Conservation (phyloP, 2,113 vertebrate genomes). For the Rhagologus leucostigma region DNA sequence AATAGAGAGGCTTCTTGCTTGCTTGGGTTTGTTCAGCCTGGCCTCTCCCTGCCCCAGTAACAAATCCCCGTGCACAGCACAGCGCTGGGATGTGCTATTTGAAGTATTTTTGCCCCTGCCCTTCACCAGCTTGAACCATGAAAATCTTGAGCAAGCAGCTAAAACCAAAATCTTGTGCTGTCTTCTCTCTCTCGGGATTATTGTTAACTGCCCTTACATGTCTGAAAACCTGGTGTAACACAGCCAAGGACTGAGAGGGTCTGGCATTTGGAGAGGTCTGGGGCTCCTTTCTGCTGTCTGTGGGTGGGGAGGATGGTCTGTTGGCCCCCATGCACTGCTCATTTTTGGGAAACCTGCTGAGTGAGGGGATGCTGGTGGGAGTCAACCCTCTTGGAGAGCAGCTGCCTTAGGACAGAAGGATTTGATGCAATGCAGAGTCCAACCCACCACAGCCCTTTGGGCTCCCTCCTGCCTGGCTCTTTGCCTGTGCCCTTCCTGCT, state of each 20-base stretch:
- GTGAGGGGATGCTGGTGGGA: neutral
- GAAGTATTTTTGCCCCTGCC: neutral
- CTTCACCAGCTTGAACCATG: neutral
- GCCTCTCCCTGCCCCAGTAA: accelerated
- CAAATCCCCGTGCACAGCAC: neutral
- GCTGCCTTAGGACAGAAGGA: neutral
- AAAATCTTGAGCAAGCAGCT: neutral
- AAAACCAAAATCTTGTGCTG: neutral
- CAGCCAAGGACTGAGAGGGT: neutral
- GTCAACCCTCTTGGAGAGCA: neutral
- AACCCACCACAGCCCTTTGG: neutral
- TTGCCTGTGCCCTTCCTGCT: neutral
- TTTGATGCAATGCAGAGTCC: neutral
- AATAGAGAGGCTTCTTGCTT: neutral
- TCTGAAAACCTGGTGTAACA: neutral
- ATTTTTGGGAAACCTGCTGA: neutral
- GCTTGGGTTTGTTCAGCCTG: neutral
- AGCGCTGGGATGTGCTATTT: neutral
- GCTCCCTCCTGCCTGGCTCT: neutral
- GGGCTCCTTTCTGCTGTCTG: neutral
- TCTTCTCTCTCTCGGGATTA: neutral
- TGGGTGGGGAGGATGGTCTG: neutral
- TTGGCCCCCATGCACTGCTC: neutral
- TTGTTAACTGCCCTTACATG: neutral
- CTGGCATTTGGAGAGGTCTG: neutral